phyloP scores from a whole-genome alignment of 2,888 invertebrate genomes.

The Malthinus flaveolus region DNA sequence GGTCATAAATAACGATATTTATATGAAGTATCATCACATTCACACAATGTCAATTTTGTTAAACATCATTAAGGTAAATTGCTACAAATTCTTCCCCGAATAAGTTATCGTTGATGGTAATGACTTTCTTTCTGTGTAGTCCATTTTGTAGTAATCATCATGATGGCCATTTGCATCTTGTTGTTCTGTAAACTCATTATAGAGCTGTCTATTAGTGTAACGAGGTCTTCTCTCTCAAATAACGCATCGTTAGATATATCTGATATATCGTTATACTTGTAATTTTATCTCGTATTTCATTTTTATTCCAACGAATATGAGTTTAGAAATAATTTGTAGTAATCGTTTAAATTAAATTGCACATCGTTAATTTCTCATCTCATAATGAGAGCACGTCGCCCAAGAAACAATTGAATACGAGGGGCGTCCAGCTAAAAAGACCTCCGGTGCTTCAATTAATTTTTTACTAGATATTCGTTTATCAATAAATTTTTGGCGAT shows the following conservation, averaged over 20 bases:
- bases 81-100: conserved; percentile 7
- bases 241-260: conserved; percentile 23
- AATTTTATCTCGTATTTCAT: neutral
- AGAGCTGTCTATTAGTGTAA: conserved; percentile 38
- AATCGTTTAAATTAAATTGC: too few species aligned
- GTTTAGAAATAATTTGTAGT: too few species aligned
- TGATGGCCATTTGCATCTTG: conserved; percentile 34
- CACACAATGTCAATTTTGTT: conserved; percentile 4
- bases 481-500: too few species aligned
- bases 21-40: too few species aligned
- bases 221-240: conserved; percentile 23
- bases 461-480: too few species aligned
- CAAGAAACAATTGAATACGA: too few species aligned
- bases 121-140: conserved; percentile 20
- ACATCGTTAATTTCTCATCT: too few species aligned
- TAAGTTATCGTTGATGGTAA: conserved; percentile 18
- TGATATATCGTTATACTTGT: neutral
- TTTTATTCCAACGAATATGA: neutral
- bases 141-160: conserved; percentile 25
- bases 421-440: too few species aligned
- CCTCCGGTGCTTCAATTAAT: too few species aligned
- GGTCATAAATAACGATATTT: too few species aligned
- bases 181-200: conserved; percentile 31
- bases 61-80: conserved; percentile 21
- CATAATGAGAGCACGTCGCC: too few species aligned